Conservation (phyloP, 2,888 invertebrate species). For the Drosophila merina region DNA sequence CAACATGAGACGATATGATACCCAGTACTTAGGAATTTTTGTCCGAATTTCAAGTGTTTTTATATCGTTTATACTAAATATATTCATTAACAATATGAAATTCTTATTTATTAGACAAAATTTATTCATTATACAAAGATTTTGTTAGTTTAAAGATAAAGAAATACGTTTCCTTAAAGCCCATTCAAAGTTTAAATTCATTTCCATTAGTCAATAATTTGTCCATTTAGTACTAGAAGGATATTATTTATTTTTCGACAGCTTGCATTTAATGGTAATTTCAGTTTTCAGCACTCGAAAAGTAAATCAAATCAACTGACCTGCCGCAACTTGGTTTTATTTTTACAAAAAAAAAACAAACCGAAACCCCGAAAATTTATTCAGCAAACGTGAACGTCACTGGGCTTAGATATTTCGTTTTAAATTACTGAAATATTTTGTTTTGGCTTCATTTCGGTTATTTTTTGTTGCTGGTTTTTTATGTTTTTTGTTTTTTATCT, state of each 20-base stretch:
- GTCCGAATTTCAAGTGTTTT: too few relatives aligned
- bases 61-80: too few relatives aligned
- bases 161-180: too few relatives aligned
- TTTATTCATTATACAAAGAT: too few relatives aligned
- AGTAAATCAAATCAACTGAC: constrained; percentile 45
- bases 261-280: constrained; percentile 46
- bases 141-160: too few relatives aligned
- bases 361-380: neutral
- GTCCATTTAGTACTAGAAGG: neutral
- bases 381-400: constrained; percentile 51
- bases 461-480: constrained; percentile 9
- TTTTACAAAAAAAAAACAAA: constrained; percentile 32
- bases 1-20: too few relatives aligned
- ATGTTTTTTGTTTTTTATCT: constrained; percentile 14
- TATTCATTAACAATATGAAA: too few relatives aligned
- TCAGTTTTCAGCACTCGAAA: constrained; percentile 42
- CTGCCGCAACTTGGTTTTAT: constrained; percentile 63
- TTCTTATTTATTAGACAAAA: too few relatives aligned
- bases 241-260: constrained; percentile 35
- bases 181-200: too few relatives aligned
- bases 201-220: neutral
- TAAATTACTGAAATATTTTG: constrained; percentile 64
- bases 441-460: constrained; percentile 14
- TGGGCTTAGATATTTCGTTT: constrained; percentile 67
- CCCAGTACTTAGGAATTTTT: too few relatives aligned